Percentiles rank a stretch among this genome's conserved stretches.
These are phyloP conservation scores for Macrophya annulata DNA, from an alignment of 2,888 invertebrate species.

Conservation along the genomic window DNA sequence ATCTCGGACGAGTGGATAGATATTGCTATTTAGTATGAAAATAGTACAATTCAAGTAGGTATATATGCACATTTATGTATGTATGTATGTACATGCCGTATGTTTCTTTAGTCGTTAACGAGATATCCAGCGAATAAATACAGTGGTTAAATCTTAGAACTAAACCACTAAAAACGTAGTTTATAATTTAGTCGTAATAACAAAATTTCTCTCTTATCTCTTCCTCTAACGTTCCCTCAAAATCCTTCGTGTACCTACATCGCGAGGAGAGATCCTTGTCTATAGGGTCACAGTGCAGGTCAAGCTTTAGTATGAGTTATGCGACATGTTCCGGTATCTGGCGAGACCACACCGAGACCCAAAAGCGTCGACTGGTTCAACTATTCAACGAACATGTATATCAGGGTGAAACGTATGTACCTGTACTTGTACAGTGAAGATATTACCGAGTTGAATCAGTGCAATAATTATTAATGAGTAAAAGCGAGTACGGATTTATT, in stretches of 20 bases:
- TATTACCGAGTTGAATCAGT: neutral
- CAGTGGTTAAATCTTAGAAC: neutral
- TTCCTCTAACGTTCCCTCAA: neutral
- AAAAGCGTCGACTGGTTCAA: slow-evolving; percentile 10
- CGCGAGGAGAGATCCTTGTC: slow-evolving; percentile 13
- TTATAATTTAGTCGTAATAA: neutral
- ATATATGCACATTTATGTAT: no score
- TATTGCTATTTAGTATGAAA: slow-evolving; percentile 62
- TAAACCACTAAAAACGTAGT: neutral
- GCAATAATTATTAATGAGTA: no score
- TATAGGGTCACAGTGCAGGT: slow-evolving; percentile 11
- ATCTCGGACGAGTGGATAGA: slow-evolving; percentile 66
- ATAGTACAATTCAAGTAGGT: neutral
- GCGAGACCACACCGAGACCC: slow-evolving; percentile 28
- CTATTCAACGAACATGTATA: neutral
- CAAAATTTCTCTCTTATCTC: neutral
- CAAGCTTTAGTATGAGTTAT: slow-evolving; percentile 37
- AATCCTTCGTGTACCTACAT: neutral
- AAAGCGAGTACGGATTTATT: neutral
- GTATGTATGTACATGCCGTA: neutral
- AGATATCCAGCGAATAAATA: neutral
- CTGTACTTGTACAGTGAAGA: neutral
- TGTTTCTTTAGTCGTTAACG: slow-evolving; percentile 12
- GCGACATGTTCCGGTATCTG: slow-evolving; percentile 52
- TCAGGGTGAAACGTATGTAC: slow-evolving; percentile 2